phyloP scores from a whole-genome alignment of 1,140 invertebrate genomes.

The Drusus annulatus region DNA sequence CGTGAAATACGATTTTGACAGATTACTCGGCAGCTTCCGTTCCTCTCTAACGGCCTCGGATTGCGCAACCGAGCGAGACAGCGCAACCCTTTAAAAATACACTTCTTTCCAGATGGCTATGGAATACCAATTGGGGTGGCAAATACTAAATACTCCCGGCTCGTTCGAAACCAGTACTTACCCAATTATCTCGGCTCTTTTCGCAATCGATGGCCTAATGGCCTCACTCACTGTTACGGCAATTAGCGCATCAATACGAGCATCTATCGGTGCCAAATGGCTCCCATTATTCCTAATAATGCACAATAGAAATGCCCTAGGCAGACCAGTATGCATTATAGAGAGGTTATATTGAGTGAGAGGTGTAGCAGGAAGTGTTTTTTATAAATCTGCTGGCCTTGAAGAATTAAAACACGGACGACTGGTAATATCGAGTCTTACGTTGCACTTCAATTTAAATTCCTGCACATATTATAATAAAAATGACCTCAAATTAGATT shows the following conservation, averaged over 20 bases:
- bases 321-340: not conserved
- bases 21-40: not conserved
- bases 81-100: not conserved
- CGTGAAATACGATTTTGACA: conserved; percentile 33
- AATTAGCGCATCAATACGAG: not conserved
- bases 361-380: conserved; percentile 38
- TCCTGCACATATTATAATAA: conserved; percentile 11
- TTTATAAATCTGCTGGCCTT: conserved; percentile 35
- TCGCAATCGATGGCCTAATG: too few relatives aligned
- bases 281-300: not conserved
- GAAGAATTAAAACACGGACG: conserved; percentile 4
- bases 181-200: too few relatives aligned
- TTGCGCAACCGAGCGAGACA: conserved; percentile 3
- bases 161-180: too few relatives aligned
- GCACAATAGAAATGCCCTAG: conserved; percentile 5
- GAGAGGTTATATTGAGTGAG: not conserved
- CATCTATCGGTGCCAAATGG: too few relatives aligned
- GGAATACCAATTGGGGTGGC: conserved; percentile 1
- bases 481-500: conserved; percentile 25
- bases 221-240: not conserved
- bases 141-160: conserved; percentile 17
- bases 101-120: conserved; percentile 11
- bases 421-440: not conserved
- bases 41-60: not conserved
- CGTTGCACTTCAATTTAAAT: conserved; percentile 28